Evolutionary conservation across 2,888 invertebrate genomes (phyloP), one percentile per base, ranked within the genome.

Genomic region (Athalia circularis): DNA sequence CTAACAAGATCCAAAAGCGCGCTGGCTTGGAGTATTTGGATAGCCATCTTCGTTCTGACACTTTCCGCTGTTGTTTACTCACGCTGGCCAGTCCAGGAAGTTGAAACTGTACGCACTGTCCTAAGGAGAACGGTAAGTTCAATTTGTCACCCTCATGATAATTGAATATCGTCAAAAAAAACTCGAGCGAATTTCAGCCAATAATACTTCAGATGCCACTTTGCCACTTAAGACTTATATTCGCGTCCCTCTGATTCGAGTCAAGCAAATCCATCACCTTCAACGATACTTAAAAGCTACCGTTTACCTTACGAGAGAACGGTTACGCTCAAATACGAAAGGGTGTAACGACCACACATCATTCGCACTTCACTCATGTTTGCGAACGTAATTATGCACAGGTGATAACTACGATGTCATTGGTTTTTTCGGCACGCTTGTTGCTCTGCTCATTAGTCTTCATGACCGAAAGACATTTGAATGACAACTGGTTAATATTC

Each of bases 1-100:
- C 84, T 88, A 72, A 85, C 86, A 65, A 85, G 85, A 77, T 86
- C 88, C 79, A 86, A 85, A 78, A 88, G 86, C 65, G 81, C 83
- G 13, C 78, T 87, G 64, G 84, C 85, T 13, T 86, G 87, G 88
- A 82, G 84, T 61, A 82, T 88, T 80, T 85, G 86, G 83, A 81
- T 87, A 70, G 85, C 83, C 59, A 84, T 84, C 67, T 86, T 88
- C 82, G 77, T 88, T 52, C 48, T 88, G 52, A 76, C 87, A 45
- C 85, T 88, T 43, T 84, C 83, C 79, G 84, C 83, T 5, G 82
- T 86, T 80, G 85, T 88, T 70, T 88, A 88, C 79, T 83, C 85
- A 4, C 86, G 86, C 29, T 88, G 88, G 88, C 87, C 89, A 1
- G 87, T 87, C 82, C 89, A 87, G 81, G 88, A 88, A 77, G 85